Evolutionary conservation across 2,797 vertebrate genomes (phyloP).

Genomic region (Xiphophorus birchmanni): DNA sequence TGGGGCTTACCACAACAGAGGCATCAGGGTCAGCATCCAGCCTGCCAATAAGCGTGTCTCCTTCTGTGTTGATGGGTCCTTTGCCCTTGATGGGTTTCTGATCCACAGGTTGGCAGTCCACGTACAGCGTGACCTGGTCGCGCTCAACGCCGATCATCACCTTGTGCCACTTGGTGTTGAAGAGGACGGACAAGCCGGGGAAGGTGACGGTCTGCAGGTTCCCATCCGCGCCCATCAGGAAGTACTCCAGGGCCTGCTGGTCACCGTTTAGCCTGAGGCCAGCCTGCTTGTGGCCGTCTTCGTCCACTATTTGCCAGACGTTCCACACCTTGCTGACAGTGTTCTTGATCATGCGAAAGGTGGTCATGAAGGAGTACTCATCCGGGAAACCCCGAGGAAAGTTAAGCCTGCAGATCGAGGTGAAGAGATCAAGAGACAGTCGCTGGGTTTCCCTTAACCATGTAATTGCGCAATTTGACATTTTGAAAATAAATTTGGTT

Average conservation of each 20-base stretch:
- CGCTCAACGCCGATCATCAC: constrained; percentile 85
- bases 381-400: constrained; percentile 85
- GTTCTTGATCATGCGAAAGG: constrained; percentile 87
- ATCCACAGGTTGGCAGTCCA: constrained; percentile 85
- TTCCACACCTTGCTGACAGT: constrained; percentile 86
- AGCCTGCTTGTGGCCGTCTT: constrained; percentile 80
- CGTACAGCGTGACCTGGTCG: constrained; percentile 81
- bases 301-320: constrained; percentile 85
- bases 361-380: constrained; percentile 86
- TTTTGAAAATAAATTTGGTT: too few species aligned
- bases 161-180: constrained; percentile 88
- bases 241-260: constrained; percentile 85
- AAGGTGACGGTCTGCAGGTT: constrained; percentile 83
- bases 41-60: constrained; percentile 84
- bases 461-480: too few species aligned
- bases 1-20: constrained; percentile 83
- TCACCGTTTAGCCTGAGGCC: constrained; percentile 84
- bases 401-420: constrained; percentile 71
- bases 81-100: constrained; percentile 83
- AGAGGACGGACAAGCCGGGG: constrained; percentile 82
- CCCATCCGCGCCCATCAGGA: constrained; percentile 82
- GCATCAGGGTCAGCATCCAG: constrained; percentile 79
- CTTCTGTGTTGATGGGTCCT: constrained; percentile 83
- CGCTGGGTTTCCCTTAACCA: too few species aligned
- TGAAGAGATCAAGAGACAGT: background rate